phyloP scores from a whole-genome alignment of 2,113 vertebrate genomes.

The Ptilorrhoa leucosticta region DNA sequence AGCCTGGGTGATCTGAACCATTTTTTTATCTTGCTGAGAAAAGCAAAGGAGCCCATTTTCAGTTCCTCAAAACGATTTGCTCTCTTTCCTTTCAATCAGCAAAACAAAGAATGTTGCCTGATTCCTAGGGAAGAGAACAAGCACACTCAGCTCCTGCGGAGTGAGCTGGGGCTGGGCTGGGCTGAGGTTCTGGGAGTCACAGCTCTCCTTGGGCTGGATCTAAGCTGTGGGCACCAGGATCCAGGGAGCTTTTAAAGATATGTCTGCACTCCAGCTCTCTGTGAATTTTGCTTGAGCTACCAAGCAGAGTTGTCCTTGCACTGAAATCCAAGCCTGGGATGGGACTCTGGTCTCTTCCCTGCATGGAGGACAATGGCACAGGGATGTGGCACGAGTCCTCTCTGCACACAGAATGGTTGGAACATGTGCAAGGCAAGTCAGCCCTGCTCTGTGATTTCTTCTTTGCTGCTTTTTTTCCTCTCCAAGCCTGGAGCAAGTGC shows the following conservation, averaged over 20 bases:
- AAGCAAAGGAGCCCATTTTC: background rate
- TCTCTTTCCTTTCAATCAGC: background rate
- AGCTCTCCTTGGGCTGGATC: background rate
- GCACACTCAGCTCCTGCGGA: background rate
- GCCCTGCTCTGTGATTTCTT: rapidly evolving
- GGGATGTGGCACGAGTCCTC: background rate
- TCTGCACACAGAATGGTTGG: background rate
- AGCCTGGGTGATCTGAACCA: background rate
- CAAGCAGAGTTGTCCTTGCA: background rate
- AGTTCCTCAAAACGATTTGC: background rate
- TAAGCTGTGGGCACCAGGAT: background rate
- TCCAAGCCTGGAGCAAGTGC: background rate
- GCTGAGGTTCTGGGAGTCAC: background rate
- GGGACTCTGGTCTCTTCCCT: background rate
- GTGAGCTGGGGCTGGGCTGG: background rate
- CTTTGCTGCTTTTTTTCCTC: background rate
- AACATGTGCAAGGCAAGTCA: background rate
- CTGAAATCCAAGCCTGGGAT: background rate
- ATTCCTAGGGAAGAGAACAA: background rate
- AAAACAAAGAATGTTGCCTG: background rate
- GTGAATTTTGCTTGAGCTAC: background rate
- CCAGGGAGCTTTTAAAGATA: background rate
- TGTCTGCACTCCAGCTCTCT: background rate
- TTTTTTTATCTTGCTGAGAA: background rate
- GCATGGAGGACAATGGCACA: background rate